phyloP scores from a whole-genome alignment of 2,888 invertebrate species.

The Agonopterix alstromeriana region DNA sequence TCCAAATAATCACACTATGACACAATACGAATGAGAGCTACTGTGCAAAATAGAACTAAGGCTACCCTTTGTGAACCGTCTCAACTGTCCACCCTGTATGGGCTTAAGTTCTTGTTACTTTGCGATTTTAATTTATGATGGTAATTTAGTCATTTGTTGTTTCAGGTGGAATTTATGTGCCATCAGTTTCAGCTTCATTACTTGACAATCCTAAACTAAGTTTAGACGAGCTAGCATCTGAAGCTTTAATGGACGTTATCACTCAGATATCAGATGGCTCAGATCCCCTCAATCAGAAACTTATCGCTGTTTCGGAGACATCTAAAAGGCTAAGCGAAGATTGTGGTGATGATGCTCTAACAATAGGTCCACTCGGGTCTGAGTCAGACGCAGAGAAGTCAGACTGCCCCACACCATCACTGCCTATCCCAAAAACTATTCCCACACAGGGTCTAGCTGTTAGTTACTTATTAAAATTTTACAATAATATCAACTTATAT shows the following conservation, averaged over 20 bases:
- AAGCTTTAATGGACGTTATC: slow-evolving; percentile 81
- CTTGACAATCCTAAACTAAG: slow-evolving; percentile 69
- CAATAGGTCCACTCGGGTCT: slow-evolving; percentile 43
- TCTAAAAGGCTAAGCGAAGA: slow-evolving; percentile 66
- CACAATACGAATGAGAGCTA: no score
- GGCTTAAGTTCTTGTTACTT: background rate
- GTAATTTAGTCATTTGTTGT: slow-evolving; percentile 12
- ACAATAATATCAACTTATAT: slow-evolving; percentile 83
- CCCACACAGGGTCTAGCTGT: slow-evolving; percentile 60
- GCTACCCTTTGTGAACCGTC: no score
- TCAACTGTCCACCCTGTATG: no score
- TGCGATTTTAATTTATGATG: background rate
- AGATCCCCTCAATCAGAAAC: slow-evolving; percentile 75
- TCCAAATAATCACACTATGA: no score
- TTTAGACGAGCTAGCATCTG: slow-evolving; percentile 77
- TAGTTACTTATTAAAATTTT: slow-evolving; percentile 71
- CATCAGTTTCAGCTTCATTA: slow-evolving; percentile 72
- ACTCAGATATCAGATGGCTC: slow-evolving; percentile 74
- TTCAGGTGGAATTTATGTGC: slow-evolving; percentile 74
- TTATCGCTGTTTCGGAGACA: slow-evolving; percentile 55
- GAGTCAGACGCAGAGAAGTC: slow-evolving; percentile 53
- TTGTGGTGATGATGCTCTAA: slow-evolving; percentile 51
- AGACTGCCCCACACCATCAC: slow-evolving; percentile 61
- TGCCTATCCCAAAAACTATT: slow-evolving; percentile 58
- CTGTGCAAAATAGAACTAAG: no score